A percentile compares a stretch with the other conserved stretches of the same genome.
Conservation (phyloP, 2,797 vertebrate genomes). For the Pangasius krempfi region DNA sequence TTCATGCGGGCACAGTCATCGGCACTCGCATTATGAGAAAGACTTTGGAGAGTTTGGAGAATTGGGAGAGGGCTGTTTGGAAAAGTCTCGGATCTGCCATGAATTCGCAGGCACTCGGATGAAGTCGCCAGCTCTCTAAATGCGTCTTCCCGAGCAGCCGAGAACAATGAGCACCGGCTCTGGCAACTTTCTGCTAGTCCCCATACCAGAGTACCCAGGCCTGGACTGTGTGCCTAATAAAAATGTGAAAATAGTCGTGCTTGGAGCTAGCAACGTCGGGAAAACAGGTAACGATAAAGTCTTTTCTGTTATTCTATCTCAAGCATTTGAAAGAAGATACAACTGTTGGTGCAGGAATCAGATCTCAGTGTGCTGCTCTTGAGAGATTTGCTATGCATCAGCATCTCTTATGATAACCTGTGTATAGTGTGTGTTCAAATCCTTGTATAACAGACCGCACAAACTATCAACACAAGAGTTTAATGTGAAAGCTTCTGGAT, state of each 20-base stretch:
- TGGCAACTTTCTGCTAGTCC: conserved; percentile 87
- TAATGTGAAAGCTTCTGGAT: background rate
- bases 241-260: conserved; percentile 88
- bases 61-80: conserved; percentile 26
- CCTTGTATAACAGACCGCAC: background rate
- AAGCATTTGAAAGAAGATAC: background rate
- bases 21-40: conserved; percentile 29
- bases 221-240: conserved; percentile 85
- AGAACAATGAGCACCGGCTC: conserved; percentile 85
- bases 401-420: background rate
- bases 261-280: conserved; percentile 88
- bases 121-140: conserved; percentile 64
- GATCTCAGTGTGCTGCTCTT: background rate
- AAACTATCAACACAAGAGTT: background rate
- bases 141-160: conserved; percentile 73
- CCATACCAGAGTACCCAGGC: conserved; percentile 87
- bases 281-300: conserved; percentile 81
- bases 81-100: background rate
- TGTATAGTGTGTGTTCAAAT: background rate
- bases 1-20: conserved; percentile 24
- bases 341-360: background rate
- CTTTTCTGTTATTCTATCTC: background rate
- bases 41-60: conserved; percentile 8
- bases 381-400: background rate
- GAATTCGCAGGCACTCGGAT: conserved; percentile 43